These are phyloP conservation scores for Tinea trinotella DNA, from an alignment of 2,888 invertebrate species.

Conservation along the genomic window DNA sequence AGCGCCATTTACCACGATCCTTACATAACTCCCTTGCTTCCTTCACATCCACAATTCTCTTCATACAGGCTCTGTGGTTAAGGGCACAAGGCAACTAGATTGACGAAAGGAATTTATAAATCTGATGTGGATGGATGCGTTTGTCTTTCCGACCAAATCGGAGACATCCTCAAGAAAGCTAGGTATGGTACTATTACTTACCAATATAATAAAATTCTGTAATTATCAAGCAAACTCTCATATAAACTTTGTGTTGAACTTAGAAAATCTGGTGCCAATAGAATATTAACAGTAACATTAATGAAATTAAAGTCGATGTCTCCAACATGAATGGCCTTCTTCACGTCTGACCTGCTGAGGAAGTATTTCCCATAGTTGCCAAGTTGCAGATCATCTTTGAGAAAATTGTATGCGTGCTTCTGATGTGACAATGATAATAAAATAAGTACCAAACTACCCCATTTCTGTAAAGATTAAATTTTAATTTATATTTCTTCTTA, in stretches of 20 bases:
- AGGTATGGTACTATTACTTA: slow-evolving; percentile 23
- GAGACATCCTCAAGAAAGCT: no score
- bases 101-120: no score
- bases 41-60: no score
- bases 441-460: slow-evolving; percentile 36
- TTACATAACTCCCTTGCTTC: no score
- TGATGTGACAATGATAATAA: slow-evolving; percentile 42
- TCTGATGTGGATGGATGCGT: no score
- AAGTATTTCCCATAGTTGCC: slow-evolving; percentile 33
- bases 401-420: slow-evolving; percentile 53
- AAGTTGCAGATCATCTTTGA: slow-evolving; percentile 38
- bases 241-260: slow-evolving; percentile 40
- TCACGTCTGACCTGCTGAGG: slow-evolving; percentile 36
- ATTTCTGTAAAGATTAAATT: slow-evolving; percentile 45
- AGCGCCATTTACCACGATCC: no score
- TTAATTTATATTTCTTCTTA: no score
- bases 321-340: slow-evolving; percentile 52
- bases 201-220: slow-evolving; percentile 50
- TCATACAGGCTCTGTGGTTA: no score
- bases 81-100: no score
- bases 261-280: slow-evolving; percentile 46
- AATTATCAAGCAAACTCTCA: slow-evolving; percentile 47
- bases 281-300: slow-evolving; percentile 44
- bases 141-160: no score
- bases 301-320: slow-evolving; percentile 39